Percentiles rank a stretch among this genome's conserved stretches.
phyloP scores from a whole-genome alignment of 2,888 invertebrate species.

The Heliothis peltigera region DNA sequence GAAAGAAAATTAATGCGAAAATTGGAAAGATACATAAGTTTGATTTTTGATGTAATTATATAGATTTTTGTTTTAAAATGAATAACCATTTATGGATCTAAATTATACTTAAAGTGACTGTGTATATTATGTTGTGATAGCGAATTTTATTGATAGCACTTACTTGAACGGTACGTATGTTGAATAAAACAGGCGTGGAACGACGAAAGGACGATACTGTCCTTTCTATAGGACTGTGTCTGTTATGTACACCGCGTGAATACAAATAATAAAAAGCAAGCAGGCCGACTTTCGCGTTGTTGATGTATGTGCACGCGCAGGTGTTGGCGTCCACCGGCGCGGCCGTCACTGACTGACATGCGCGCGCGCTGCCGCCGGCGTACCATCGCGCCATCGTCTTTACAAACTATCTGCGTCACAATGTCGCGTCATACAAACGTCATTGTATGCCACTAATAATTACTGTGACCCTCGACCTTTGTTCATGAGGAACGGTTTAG shows the following conservation, averaged over 20 bases:
- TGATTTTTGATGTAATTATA: background rate
- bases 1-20: constrained; percentile 1
- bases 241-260: constrained; percentile 76
- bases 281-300: constrained; percentile 81
- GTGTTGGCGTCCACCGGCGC: constrained; percentile 76
- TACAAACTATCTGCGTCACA: constrained; percentile 57
- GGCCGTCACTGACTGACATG: constrained; percentile 77
- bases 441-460: constrained; percentile 39
- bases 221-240: constrained; percentile 75
- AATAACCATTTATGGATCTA: background rate
- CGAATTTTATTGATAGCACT: constrained; percentile 59
- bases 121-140: too few relatives aligned
- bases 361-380: constrained; percentile 61
- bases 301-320: constrained; percentile 73
- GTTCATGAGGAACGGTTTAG: constrained; percentile 12
- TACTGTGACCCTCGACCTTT: constrained; percentile 36
- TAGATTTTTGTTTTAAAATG: background rate
- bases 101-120: constrained; percentile 31
- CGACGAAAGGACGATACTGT: constrained; percentile 71
- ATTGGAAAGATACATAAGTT: constrained; percentile 3
- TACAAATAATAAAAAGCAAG: constrained; percentile 78
- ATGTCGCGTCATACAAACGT: constrained; percentile 59
- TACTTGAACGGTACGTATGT: constrained; percentile 67
- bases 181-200: constrained; percentile 64
- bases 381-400: constrained; percentile 54